These are phyloP conservation scores for Galago senegalensis DNA, from an alignment of 2,797 vertebrate species.

Conservation along the genomic window DNA sequence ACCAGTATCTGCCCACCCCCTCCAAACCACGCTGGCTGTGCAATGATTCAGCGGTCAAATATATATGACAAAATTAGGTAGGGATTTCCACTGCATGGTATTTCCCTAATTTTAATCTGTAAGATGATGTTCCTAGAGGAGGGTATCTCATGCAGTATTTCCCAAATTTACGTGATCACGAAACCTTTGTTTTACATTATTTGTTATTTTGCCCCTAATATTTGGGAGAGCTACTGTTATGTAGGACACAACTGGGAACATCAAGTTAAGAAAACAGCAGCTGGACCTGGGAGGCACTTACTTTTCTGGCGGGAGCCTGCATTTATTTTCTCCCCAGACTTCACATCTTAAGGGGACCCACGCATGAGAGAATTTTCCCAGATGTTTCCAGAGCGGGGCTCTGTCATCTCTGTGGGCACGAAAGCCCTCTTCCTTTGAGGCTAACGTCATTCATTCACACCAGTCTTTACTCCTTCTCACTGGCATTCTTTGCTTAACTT, in stretches of 20 bases:
- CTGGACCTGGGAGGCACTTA: background rate
- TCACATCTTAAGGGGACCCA: background rate
- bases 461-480: background rate
- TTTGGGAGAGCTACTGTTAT: background rate
- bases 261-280: background rate
- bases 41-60: background rate
- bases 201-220: background rate
- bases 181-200: background rate
- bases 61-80: background rate
- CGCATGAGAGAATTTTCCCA: background rate
- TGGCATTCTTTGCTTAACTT: slow-evolving; percentile 52
- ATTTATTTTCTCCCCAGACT: slow-evolving; percentile 1
- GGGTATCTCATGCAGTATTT: too few species aligned
- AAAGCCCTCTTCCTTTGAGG: slow-evolving; percentile 35
- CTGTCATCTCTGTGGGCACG: background rate
- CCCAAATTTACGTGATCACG: background rate
- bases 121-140: background rate
- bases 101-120: background rate
- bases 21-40: too few species aligned
- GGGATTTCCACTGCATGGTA: background rate
- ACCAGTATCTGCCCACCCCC: background rate
- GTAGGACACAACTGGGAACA: background rate
- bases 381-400: background rate
- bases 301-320: background rate
- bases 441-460: background rate